These are phyloP conservation scores for Apoderus coryli DNA, from an alignment of 2,888 invertebrate genomes.

Conservation along the genomic window DNA sequence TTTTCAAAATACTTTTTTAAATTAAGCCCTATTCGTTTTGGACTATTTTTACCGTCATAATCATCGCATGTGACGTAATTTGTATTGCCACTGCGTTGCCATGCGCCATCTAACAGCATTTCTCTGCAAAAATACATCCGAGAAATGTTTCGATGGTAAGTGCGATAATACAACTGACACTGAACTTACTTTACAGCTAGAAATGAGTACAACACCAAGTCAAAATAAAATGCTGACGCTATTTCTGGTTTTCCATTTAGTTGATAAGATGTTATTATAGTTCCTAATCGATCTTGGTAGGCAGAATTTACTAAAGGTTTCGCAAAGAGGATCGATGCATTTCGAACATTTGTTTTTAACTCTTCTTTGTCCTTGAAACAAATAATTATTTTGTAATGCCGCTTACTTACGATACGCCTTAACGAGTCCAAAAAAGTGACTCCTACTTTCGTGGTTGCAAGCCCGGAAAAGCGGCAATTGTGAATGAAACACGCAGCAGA, in stretches of 20 bases:
- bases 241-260: constrained; percentile 60
- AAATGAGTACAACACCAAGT: constrained; percentile 59
- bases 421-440: no score
- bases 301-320: constrained; percentile 55
- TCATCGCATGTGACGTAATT: constrained; percentile 65
- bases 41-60: constrained; percentile 61
- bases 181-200: constrained; percentile 55
- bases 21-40: constrained; percentile 51
- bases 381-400: no score
- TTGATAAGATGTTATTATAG: constrained; percentile 56
- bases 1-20: constrained; percentile 52
- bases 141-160: no score
- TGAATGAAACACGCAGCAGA: no score
- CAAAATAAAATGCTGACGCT: constrained; percentile 77
- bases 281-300: constrained; percentile 54
- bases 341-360: constrained; percentile 58
- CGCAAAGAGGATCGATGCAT: constrained; percentile 61
- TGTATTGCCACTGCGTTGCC: constrained; percentile 49
- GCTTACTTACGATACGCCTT: no score
- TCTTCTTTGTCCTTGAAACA: constrained; percentile 57
- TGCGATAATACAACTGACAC: no score
- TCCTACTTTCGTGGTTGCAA: no score
- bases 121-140: no score
- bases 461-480: no score
- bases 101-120: constrained; percentile 54